These are phyloP conservation scores for Macaria notata DNA, from an alignment of 2,888 invertebrate species.

Conservation along the genomic window DNA sequence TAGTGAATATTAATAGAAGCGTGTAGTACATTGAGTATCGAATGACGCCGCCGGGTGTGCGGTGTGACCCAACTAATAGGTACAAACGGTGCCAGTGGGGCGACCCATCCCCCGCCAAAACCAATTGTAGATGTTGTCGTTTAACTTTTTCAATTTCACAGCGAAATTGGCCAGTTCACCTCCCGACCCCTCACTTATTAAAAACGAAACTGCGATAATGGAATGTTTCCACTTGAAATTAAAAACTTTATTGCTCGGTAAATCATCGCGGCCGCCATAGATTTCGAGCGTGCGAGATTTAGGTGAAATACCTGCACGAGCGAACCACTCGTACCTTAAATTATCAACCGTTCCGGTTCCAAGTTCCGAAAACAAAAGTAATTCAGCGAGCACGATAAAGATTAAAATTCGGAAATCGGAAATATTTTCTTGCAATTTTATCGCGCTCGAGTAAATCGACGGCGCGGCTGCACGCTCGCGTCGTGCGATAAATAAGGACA, in stretches of 20 bases:
- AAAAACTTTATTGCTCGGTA: constrained; percentile 61
- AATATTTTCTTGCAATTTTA: constrained; percentile 45
- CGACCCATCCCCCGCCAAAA: constrained; percentile 38
- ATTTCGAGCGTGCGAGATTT: constrained; percentile 49
- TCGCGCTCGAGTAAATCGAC: constrained; percentile 29
- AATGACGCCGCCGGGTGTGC: background rate
- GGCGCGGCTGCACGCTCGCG: constrained; percentile 31
- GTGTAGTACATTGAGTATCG: background rate
- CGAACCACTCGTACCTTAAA: constrained; percentile 37
- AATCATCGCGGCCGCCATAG: constrained; percentile 48
- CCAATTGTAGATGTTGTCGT: constrained; percentile 56
- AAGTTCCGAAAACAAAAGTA: constrained; percentile 51
- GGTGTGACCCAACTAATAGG: constrained; percentile 14
- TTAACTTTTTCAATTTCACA: constrained; percentile 66
- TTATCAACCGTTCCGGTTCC: constrained; percentile 45
- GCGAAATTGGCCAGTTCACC: constrained; percentile 54
- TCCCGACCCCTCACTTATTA: constrained; percentile 53
- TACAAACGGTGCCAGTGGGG: constrained; percentile 10
- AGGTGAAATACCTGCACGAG: constrained; percentile 42
- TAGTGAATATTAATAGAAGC: constrained; percentile 1
- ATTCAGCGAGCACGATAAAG: constrained; percentile 39
- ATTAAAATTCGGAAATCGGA: constrained; percentile 45
- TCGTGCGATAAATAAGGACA: constrained; percentile 26
- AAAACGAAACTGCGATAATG: constrained; percentile 60
- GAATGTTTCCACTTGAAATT: constrained; percentile 60